Conservation (phyloP, 2,888 invertebrate genomes). For the Cephus rjabovi region DNA sequence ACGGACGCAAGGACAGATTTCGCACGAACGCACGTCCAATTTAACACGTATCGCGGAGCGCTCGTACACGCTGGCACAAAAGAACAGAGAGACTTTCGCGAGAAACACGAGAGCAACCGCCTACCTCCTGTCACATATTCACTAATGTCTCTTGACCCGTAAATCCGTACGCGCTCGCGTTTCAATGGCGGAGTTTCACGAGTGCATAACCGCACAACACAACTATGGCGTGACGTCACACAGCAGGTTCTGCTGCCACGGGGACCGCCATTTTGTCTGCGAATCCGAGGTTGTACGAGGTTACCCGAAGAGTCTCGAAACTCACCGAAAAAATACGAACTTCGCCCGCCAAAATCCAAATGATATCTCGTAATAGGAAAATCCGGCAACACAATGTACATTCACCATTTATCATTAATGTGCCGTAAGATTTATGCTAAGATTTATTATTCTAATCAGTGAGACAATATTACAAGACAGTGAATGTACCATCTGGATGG, state of each 20-base stretch:
- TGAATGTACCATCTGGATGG: not conserved
- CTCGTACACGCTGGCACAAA: constrained; percentile 32
- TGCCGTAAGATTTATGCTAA: not conserved
- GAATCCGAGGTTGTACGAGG: constrained; percentile 27
- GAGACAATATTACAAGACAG: not conserved
- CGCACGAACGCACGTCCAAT: not conserved
- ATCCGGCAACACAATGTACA: not conserved
- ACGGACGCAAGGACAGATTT: constrained; percentile 21
- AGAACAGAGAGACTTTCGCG: constrained; percentile 19
- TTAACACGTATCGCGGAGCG: not conserved
- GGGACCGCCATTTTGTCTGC: constrained; percentile 43
- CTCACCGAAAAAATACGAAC: constrained; percentile 1
- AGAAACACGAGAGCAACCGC: constrained; percentile 16
- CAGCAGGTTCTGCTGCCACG: constrained; percentile 33
- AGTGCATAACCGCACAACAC: constrained; percentile 50
- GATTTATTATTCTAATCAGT: not conserved
- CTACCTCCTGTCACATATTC: constrained; percentile 43
- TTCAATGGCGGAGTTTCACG: constrained; percentile 53
- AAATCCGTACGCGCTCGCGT: constrained; percentile 18
- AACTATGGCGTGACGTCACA: constrained; percentile 49
- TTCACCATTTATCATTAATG: not conserved
- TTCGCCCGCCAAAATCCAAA: not conserved
- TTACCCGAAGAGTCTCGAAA: constrained; percentile 16
- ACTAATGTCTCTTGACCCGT: constrained; percentile 4
- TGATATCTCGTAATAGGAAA: not conserved